Base-by-base conservation (phyloP, 2,113 vertebrate genomes). In the Gymnarchus niloticus region DNA sequence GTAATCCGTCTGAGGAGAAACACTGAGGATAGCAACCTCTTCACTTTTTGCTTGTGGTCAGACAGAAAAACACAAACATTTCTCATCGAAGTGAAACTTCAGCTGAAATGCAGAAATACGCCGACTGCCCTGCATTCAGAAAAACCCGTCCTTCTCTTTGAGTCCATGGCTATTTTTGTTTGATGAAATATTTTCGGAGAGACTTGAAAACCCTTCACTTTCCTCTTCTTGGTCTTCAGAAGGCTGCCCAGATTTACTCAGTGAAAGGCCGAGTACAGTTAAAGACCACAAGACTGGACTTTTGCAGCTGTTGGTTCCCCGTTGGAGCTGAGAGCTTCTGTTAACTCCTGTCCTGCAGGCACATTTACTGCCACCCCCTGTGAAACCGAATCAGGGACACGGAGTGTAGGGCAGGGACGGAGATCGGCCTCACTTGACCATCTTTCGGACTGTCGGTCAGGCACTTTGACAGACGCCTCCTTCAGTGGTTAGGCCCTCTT, bases 121-220 rank as follows among this genome's bases (percentile, higher is more conserved):
- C 89, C 84, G 76, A 89, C 89, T 65, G 59, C 87, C 86, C 86
- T 91, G 87, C 83, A 89, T 87, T 89, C 82, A 33, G 87, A 90
- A 90, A 83, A 90, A 88, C 88, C 85, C 90, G 85, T 91, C 89
- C 87, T 90, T 91, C 87, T 88, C 88, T 87, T 85, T 90, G 91
- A 91, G 87, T 92, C 86, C 87, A 84, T 89, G 88, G 88, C 91
- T 94, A 93, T 95, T 95, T 94, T 88, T 87, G 92, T 92, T 94
- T 93, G 87, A 89, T 88, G 92, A 94, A 95, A 94, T 93, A 93
- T 94, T 94, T 93, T 93, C 90, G 87, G 87, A 91, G 86, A 87
- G 85, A 90, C 54, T 92, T 89, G 91, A 93, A 92, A 93, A 91
- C 88, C 89, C 91, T 73, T 83, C 83, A 83, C 92, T 92, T 92